These are phyloP conservation scores for Operophtera brumata DNA, from an alignment of 2,888 invertebrate species.

Conservation along the genomic window DNA sequence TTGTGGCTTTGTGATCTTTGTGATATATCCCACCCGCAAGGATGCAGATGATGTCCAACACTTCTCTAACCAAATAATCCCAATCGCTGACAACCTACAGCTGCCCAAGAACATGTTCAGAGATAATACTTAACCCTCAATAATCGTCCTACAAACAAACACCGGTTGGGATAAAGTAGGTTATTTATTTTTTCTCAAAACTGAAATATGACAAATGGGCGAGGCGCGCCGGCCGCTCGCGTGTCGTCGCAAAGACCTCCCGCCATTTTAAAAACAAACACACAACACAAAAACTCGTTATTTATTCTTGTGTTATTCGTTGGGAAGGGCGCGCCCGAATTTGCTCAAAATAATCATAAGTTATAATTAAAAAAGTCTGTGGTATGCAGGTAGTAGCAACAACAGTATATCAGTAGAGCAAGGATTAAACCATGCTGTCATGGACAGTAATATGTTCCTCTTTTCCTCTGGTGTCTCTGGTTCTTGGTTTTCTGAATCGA, in stretches of 20 bases:
- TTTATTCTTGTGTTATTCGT: slow-evolving; percentile 76
- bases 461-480: background rate
- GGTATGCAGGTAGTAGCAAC: slow-evolving; percentile 25
- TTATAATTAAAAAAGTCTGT: slow-evolving; percentile 77
- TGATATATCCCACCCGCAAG: background rate
- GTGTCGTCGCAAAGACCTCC: slow-evolving; percentile 80
- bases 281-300: slow-evolving; percentile 77
- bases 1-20: background rate
- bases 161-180: slow-evolving; percentile 70
- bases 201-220: slow-evolving; percentile 79
- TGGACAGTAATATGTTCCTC: background rate
- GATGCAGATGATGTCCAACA: background rate
- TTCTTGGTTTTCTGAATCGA: background rate
- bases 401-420: slow-evolving; percentile 7
- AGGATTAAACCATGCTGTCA: too few species aligned
- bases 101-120: slow-evolving; percentile 56
- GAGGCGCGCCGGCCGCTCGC: slow-evolving; percentile 70
- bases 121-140: slow-evolving; percentile 74
- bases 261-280: slow-evolving; percentile 81
- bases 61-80: slow-evolving; percentile 46
- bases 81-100: slow-evolving; percentile 61
- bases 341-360: slow-evolving; percentile 77
- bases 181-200: slow-evolving; percentile 77
- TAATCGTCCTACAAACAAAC: slow-evolving; percentile 75
- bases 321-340: slow-evolving; percentile 76